A percentile compares a stretch with the other conserved stretches of the same genome.
Evolutionary conservation across 2,113 vertebrate species (phyloP).

Genomic region (Passer domesticus): DNA sequence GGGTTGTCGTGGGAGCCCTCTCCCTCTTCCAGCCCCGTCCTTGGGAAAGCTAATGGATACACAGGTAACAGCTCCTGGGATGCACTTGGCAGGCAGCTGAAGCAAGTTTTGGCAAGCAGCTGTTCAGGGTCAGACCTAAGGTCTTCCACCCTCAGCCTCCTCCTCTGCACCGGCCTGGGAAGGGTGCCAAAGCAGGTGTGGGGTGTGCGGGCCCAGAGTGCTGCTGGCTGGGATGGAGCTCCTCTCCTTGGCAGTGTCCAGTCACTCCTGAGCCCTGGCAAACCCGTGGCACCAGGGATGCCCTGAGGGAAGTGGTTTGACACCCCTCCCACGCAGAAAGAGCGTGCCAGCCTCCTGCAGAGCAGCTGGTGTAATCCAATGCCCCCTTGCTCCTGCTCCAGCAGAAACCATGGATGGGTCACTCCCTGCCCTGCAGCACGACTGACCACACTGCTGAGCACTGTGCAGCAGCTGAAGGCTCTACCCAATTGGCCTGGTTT

Average conservation of each 20-base stretch:
- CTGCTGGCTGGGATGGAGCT: not conserved
- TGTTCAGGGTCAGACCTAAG: accelerated
- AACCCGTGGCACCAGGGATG: accelerated
- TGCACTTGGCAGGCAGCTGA: not conserved
- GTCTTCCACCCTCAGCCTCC: accelerated
- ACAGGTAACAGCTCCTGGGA: not conserved
- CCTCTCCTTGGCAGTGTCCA: not conserved
- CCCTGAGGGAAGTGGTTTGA: not conserved
- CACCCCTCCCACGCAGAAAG: accelerated
- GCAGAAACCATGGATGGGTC: not conserved
- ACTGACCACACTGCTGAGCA: accelerated
- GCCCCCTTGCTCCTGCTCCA: not conserved
- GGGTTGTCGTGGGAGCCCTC: not conserved
- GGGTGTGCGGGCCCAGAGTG: accelerated
- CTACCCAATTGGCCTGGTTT: too few relatives aligned
- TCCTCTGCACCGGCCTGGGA: not conserved
- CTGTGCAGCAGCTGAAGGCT: not conserved
- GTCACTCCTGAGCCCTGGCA: not conserved
- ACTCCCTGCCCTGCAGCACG: not conserved
- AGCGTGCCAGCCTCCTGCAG: accelerated
- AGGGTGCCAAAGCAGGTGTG: not conserved
- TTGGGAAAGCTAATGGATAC: not conserved
- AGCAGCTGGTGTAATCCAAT: accelerated
- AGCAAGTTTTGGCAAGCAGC: not conserved
- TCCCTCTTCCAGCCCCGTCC: not conserved